These are phyloP conservation scores for Henicopernis longicauda DNA, from an alignment of 2,113 vertebrate genomes.

Conservation along the genomic window DNA sequence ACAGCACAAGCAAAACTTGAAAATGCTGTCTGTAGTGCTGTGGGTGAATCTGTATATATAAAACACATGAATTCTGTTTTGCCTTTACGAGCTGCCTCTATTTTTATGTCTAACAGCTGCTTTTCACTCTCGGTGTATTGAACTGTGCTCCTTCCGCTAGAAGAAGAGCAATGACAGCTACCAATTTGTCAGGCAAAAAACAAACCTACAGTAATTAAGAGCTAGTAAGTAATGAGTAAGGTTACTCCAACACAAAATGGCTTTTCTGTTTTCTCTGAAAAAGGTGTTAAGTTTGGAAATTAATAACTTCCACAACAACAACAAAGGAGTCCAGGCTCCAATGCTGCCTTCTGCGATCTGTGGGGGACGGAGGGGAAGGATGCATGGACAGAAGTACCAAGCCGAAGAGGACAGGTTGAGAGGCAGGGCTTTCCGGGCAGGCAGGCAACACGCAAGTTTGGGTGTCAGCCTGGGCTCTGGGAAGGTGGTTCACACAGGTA, in stretches of 20 bases:
- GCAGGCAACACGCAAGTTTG: neutral
- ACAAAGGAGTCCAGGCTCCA: neutral
- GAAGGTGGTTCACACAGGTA: neutral
- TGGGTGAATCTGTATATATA: neutral
- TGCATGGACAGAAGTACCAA: neutral
- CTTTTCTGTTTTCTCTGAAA: neutral
- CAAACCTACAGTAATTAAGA: neutral
- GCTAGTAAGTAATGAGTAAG: neutral
- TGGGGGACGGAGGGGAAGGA: neutral
- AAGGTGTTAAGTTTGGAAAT: neutral
- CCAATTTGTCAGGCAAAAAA: neutral
- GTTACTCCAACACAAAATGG: neutral
- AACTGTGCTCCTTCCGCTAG: neutral
- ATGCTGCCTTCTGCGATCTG: fast-evolving
- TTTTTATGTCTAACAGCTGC: neutral
- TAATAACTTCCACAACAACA: neutral
- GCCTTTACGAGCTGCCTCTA: neutral
- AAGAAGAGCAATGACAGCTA: neutral
- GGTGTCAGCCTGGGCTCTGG: neutral
- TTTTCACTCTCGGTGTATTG: neutral
- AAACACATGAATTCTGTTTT: neutral
- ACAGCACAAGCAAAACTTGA: neutral
- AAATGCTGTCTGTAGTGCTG: neutral
- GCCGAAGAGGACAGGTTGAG: neutral
- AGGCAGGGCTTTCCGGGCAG: neutral